Evolutionary conservation across 1,140 invertebrate genomes (phyloP).

Genomic region (Pogonognathellus flavescens): DNA sequence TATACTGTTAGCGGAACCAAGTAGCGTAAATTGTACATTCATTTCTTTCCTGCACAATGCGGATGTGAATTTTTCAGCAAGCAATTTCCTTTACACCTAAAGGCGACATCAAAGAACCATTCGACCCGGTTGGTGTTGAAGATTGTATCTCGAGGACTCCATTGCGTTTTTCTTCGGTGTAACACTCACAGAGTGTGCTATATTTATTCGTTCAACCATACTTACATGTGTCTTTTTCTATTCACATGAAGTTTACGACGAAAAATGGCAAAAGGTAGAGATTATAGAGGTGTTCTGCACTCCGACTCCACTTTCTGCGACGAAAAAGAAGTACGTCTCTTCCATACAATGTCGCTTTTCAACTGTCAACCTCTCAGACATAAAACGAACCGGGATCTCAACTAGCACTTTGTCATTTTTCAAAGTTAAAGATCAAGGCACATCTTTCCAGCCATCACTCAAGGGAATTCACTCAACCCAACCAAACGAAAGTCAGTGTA

Average conservation of each 20-base stretch:
- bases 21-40: too few relatives aligned
- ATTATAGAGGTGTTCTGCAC: not conserved
- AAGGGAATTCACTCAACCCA: constrained; percentile 10
- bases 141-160: not conserved
- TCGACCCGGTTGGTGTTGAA: not conserved
- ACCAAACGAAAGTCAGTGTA: not conserved
- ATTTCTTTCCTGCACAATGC: too few relatives aligned
- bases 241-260: too few relatives aligned
- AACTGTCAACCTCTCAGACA: not conserved
- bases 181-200: not conserved
- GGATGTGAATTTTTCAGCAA: constrained; percentile 14
- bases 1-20: too few relatives aligned
- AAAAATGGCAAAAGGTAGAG: not conserved
- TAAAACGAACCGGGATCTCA: constrained; percentile 9
- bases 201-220: not conserved
- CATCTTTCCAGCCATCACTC: not conserved
- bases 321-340: too few relatives aligned
- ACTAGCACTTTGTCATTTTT: constrained; percentile 1
- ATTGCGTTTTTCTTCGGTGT: not conserved
- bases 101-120: not conserved
- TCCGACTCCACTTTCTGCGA: too few relatives aligned
- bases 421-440: not conserved
- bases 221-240: too few relatives aligned
- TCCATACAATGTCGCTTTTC: constrained; percentile 5
- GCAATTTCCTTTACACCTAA: not conserved